phyloP scores from a whole-genome alignment of 2,888 invertebrate genomes.

The Nipponacmea schrenckii region DNA sequence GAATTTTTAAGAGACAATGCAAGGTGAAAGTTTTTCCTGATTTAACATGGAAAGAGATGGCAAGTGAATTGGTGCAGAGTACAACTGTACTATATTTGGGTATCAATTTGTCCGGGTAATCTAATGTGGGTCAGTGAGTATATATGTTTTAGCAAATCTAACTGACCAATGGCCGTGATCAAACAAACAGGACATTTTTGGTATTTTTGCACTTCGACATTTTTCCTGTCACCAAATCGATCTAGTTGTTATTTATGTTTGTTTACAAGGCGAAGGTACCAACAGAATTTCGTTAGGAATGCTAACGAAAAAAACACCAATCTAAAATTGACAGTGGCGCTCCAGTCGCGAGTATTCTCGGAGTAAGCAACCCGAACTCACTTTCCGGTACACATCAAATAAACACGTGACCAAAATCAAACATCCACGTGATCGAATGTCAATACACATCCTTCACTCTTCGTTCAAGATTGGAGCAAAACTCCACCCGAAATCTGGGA shows the following conservation, averaged over 20 bases:
- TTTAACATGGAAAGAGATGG: too few species aligned
- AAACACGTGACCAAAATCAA: constrained; percentile 4
- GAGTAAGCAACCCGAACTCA: neutral
- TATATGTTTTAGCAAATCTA: too few species aligned
- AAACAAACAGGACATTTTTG: neutral
- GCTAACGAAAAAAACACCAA: constrained; percentile 6
- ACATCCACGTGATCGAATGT: constrained; percentile 2
- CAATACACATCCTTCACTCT: constrained; percentile 6
- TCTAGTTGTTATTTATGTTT: neutral
- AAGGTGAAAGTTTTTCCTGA: too few species aligned
- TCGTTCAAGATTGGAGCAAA: neutral
- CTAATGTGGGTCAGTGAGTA: too few species aligned
- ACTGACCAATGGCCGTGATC: neutral
- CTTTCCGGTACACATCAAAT: neutral
- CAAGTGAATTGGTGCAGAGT: too few species aligned
- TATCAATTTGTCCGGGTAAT: too few species aligned
- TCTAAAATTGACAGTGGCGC: neutral
- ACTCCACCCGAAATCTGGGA: constrained; percentile 5
- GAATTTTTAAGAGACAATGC: too few species aligned
- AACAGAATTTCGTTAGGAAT: neutral
- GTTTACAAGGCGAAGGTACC: constrained; percentile 1
- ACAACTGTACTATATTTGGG: too few species aligned
- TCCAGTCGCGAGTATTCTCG: neutral
- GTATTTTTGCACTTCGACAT: neutral
- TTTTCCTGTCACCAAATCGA: neutral